Conservation (phyloP, 2,888 invertebrate species). For the Drosophila greeni region DNA sequence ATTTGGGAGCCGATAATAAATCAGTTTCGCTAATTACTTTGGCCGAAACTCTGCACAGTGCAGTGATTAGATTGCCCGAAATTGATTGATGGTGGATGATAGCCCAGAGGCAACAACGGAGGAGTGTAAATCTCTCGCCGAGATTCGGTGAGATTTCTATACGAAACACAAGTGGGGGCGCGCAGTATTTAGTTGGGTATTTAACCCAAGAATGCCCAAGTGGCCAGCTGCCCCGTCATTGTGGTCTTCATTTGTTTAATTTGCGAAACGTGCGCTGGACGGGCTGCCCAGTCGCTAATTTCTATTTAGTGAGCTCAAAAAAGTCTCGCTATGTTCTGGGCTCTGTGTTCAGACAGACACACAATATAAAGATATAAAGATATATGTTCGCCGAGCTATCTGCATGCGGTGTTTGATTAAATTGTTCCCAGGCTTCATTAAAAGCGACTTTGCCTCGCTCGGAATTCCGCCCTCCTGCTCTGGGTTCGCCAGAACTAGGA, state of each 20-base stretch:
- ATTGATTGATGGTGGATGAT: conserved; percentile 22
- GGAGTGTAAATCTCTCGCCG: neutral
- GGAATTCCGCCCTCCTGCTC: conserved; percentile 14
- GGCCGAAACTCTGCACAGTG: neutral
- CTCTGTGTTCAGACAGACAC: conserved; percentile 7
- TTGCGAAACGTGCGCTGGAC: conserved; percentile 61
- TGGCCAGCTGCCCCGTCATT: conserved; percentile 14
- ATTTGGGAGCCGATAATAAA: conserved; percentile 23
- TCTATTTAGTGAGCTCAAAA: conserved; percentile 62
- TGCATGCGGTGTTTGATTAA: conserved; percentile 21
- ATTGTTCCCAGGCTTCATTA: conserved; percentile 42
- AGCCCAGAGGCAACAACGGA: neutral
- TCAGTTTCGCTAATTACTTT: conserved; percentile 22
- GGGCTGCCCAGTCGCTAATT: conserved; percentile 54
- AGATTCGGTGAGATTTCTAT: conserved; percentile 18
- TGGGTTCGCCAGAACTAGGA: conserved; percentile 6
- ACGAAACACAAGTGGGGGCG: neutral
- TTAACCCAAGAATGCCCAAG: conserved; percentile 17
- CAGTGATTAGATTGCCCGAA: conserved; percentile 30
- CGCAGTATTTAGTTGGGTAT: conserved; percentile 1
- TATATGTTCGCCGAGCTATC: conserved; percentile 16
- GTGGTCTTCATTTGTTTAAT: conserved; percentile 47
- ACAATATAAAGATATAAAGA: conserved; percentile 1
- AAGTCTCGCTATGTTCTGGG: conserved; percentile 32
- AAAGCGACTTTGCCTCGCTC: conserved; percentile 6